Base-by-base conservation (phyloP, 1,140 invertebrate species). In the Drosophila malerkotliana region DNA sequence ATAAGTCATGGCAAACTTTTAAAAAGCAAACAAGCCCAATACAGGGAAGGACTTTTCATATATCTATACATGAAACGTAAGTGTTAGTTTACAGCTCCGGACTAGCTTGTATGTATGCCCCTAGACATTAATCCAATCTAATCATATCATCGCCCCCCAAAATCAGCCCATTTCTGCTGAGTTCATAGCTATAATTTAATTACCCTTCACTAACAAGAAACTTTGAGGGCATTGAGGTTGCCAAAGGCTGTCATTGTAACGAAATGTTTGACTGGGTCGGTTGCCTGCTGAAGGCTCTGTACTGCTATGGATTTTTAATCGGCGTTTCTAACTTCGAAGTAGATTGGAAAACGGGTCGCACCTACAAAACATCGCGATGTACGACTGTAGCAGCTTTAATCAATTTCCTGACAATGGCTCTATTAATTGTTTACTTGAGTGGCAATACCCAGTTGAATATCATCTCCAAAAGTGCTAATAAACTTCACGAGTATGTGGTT, bases 241-340 rank as follows among this genome's bases (percentile, higher is more conserved):
- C 2, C 8, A 9, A 14, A 7, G n/a, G 14, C 15, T 18, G 41
- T 53, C 30, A 53, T 21, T 53, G 12, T 0, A 24, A 6, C 30
- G 18, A 53, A 34, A 53, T 53, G 51, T 21, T 21, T 12, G 51
- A 53, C 18, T 53, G 51, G 51, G 30, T 3, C 15, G 10, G 30
- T 37, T 21, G 9, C 8, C 10, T 53, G 28, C 30, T 53, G 10
- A 53, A 12, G 6, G 18, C 14, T 3, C 2, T 37, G 4, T 54
- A 62, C 4, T 54, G 34, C 28, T 53, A 45, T 14, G 51, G 37
- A 4, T 51, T 34, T 14, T 10, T 47, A 3, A 54, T 53, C 10
- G 49, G 60, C 3, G 39, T 62, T 5, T 21, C 21, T 10, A 62
- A 62, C 30, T 62, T 62, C 10, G 41, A 62, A 21, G 7, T 62